Evolutionary conservation across 35 echinoderm and acorn worm genomes (phyloP).

Genomic region (Stichopus chloronotus): DNA sequence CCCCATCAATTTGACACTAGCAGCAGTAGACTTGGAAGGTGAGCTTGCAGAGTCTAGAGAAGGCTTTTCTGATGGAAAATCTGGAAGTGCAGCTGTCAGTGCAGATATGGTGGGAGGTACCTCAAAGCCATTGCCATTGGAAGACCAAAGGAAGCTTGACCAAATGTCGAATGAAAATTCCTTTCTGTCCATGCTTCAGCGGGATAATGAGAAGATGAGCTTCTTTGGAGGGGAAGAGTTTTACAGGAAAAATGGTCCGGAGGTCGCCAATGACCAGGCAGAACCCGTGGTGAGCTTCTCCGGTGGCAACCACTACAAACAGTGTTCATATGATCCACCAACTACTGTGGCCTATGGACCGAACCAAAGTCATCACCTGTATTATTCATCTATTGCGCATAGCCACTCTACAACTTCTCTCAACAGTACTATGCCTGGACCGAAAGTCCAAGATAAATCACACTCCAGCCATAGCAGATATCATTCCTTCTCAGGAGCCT

Average conservation of each 20-base stretch:
- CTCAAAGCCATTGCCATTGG: slow-evolving; percentile 38
- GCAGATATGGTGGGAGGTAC: neutral
- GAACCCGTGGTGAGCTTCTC: neutral
- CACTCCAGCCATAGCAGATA: neutral
- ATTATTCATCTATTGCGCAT: slow-evolving; percentile 9
- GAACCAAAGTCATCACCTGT: neutral
- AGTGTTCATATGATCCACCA: slow-evolving; percentile 20
- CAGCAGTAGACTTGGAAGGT: slow-evolving; percentile 54
- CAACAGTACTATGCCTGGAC: slow-evolving; percentile 38
- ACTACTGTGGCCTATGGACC: neutral
- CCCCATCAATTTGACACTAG: slow-evolving; percentile 59
- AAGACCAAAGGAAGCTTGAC: slow-evolving; percentile 64
- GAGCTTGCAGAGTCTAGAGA: neutral
- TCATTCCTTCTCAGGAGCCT: slow-evolving; percentile 17
- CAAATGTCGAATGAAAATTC: slow-evolving; percentile 55
- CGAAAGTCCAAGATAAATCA: neutral
- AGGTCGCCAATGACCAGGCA: slow-evolving; percentile 41
- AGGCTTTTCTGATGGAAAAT: neutral
- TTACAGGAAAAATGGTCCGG: slow-evolving; percentile 47
- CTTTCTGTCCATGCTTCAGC: slow-evolving; percentile 65
- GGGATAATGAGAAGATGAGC: slow-evolving; percentile 48
- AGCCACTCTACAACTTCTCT: slow-evolving; percentile 6
- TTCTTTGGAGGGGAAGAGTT: slow-evolving; percentile 53
- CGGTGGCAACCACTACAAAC: neutral
- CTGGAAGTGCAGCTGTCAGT: neutral